Base-by-base conservation (phyloP, 2,797 vertebrate species). In the Sebastes minor region DNA sequence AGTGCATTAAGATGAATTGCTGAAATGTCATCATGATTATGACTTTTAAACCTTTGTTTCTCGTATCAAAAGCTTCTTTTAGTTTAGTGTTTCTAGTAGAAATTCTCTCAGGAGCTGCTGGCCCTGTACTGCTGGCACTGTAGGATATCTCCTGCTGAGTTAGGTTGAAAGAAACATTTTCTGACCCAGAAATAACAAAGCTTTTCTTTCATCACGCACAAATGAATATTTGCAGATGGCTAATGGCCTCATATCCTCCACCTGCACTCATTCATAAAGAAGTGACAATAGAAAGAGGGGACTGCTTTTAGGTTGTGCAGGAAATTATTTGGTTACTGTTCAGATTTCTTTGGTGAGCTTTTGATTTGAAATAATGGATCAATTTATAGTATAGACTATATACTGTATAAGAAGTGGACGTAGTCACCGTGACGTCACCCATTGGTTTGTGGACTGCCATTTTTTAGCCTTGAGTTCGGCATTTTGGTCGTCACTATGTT, bases 161-260 rank as follows among this genome's bases (percentile, higher is more conserved):
- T 42, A 2, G 11, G 33, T 60, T 71, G 12, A 75, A 52, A 70
- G 27, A 46, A 32, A 71, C 20, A 59, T 66, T 65, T 68, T 76
- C 55, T 82, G 22, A 30, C 30, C 46, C 20, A 77, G 74, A 75
- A 65, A 70, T 52, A 77, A 84, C 53, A 70, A 73, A 38, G n/a
- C 69, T 13, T 55, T 80, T 30, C 38, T 81, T 67, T 68, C 8
- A 77, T 67, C 57, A 56, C 4, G 52, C 23, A 69, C 35, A 72
- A 76, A 65, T 46, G 4, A 35, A 49, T 33, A 32, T 69, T 0
- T 32, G 55, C 38, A 69, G 73, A 71, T 71, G 67, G 64, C 42
- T 60, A 53, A 63, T 46, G 18, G 67, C 57, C 27, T 76, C 23
- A 18, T 60, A 10, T 81, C 46, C 23, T 53, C 71, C 60, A 28